phyloP scores from a whole-genome alignment of 2,113 vertebrate genomes.

The Edolisoma coerulescens region DNA sequence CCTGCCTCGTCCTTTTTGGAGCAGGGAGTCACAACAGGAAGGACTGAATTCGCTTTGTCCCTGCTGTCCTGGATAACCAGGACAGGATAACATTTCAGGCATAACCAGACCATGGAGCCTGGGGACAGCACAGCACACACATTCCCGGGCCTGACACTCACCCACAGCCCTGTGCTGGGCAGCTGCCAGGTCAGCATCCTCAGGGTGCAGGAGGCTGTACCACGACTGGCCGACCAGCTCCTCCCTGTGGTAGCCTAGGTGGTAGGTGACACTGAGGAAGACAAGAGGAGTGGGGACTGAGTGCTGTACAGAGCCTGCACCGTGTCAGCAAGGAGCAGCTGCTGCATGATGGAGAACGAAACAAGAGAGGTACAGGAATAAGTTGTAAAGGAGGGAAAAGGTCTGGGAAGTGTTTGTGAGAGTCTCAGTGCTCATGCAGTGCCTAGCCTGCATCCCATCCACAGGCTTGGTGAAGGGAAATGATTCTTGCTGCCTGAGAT shows the following conservation, averaged over 20 bases:
- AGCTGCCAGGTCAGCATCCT: conserved; percentile 65
- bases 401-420: neutral
- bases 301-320: neutral
- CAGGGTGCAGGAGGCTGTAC: conserved; percentile 83
- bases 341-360: neutral
- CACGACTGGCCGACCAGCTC: conserved; percentile 79
- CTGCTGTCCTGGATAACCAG: neutral
- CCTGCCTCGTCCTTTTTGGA: neutral
- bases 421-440: accelerated
- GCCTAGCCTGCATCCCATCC: neutral
- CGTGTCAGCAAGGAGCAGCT: neutral
- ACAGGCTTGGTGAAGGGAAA: neutral
- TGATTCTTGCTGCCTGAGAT: neutral
- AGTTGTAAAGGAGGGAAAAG: neutral
- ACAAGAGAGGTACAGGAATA: neutral
- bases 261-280: conserved; percentile 68
- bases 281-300: neutral
- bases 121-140: accelerated
- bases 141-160: conserved; percentile 48
- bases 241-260: conserved; percentile 74
- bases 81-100: neutral
- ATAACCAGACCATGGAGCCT: neutral
- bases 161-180: conserved; percentile 70
- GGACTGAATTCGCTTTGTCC: accelerated
- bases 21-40: neutral